Evolutionary conservation across 2,113 vertebrate genomes (phyloP).

Genomic region (Plecturocebus donacophilus): DNA sequence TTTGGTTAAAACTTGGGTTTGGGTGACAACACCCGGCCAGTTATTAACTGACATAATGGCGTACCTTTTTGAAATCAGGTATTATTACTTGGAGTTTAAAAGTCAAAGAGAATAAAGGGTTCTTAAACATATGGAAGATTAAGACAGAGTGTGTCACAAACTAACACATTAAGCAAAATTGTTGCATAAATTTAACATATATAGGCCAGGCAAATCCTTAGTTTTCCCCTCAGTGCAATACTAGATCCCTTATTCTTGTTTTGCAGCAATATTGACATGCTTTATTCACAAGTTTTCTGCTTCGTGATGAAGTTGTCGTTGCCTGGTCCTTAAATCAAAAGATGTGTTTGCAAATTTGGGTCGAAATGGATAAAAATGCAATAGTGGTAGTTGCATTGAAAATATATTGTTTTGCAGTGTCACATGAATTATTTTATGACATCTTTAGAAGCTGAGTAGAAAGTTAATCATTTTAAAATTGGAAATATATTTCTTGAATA

Average conservation of each 20-base stretch:
- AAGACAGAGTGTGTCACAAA: not conserved
- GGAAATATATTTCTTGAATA: not conserved
- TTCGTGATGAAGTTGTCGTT: not conserved
- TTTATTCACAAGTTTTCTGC: conserved; percentile 37
- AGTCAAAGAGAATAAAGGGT: conserved; percentile 12
- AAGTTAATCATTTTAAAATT: conserved; percentile 31
- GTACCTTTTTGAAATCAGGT: conserved; percentile 1
- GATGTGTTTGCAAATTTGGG: not conserved
- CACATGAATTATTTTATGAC: conserved; percentile 25
- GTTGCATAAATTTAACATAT: not conserved
- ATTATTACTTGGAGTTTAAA: conserved; percentile 20
- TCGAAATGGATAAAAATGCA: not conserved
- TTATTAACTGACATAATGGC: not conserved
- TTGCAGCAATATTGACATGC: not conserved
- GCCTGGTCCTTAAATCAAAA: not conserved
- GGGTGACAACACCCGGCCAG: not conserved
- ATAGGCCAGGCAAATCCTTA: not conserved
- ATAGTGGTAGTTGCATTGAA: conserved; percentile 5
- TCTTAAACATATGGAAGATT: not conserved
- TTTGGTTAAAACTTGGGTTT: conserved; percentile 1
- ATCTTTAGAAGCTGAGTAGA: not conserved
- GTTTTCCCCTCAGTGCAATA: not conserved
- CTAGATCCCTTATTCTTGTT: not conserved
- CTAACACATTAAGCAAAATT: conserved; percentile 4
- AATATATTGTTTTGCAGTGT: not conserved